Evolutionary conservation across 2,888 invertebrate species (phyloP), one percentile per base, ranked within the genome.

Genomic region (Strigamia maritima): DNA sequence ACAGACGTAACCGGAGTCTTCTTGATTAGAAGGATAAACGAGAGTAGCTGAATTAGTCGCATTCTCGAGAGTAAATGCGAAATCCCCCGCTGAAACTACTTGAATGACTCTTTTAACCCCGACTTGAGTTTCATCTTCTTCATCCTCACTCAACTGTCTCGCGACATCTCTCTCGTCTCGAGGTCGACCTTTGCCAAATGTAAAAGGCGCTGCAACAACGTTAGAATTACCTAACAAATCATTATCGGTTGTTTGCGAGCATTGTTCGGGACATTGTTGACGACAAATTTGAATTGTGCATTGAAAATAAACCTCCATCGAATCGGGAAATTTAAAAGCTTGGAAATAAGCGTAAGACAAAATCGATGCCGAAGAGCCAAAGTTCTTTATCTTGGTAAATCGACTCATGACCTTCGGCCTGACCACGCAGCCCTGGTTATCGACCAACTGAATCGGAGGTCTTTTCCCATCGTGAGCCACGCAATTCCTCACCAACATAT

Each of bases 241-340:
- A 6, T 77, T 49, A 0, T 31, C 74, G 14, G 10, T 74, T 26
- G 81, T 82, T 22, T 82, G 83, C 16, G 93, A 92, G 84, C 95
- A 96, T 84, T 96, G 96, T 82, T 95, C 95, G 0, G 96, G 96
- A 84, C 96, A 96, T 83, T 94, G 93, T 84, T 94, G 94, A 82
- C 95, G 90, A 86, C 96, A 96, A 83, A 96, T 95, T 86, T 96
- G 95, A 81, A 96, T 95, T 38, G 95, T 95, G 85, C 95, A 96
- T 86, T 95, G 95, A 89, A 96, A 96, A 86, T 96, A 95, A 0
- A 96, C 96, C 85, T 96, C 95, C 95, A 96, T 96, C 0, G 95
- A 95, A 85, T 96, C 96, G 0, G 96, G 96, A 88, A 96, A 96
- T 85, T 96, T 96, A 87, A 96, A 96, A 0, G 96, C 96, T 87